phyloP scores from a whole-genome alignment of 2,113 vertebrate genomes.

The Ifrita kowaldi region DNA sequence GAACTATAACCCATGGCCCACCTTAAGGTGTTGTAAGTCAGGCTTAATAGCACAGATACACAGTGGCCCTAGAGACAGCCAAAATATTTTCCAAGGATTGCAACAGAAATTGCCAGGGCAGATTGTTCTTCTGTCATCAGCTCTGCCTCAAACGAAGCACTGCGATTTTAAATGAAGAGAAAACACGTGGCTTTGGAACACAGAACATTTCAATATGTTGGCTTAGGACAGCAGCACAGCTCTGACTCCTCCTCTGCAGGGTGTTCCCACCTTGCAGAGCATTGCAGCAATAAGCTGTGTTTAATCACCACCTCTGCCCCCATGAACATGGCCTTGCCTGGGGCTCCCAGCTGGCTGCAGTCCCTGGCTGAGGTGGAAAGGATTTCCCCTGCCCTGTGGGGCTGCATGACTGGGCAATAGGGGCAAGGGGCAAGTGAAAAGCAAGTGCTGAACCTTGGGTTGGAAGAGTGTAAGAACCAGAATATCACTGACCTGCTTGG shows the following conservation, averaged over 20 bases:
- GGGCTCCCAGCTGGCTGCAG: not conserved
- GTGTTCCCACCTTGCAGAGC: not conserved
- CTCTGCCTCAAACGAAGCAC: not conserved
- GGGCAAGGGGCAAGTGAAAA: not conserved
- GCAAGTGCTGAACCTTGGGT: not conserved
- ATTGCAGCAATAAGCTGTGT: not conserved
- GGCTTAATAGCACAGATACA: not conserved
- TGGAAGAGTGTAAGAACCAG: not conserved
- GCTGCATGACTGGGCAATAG: accelerated
- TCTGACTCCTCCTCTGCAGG: not conserved
- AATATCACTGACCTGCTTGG: not conserved
- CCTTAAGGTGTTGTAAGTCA: not conserved
- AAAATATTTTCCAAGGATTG: not conserved
- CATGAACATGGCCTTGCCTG: not conserved
- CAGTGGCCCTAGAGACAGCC: not conserved
- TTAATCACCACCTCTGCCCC: not conserved
- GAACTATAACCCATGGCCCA: not conserved
- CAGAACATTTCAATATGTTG: not conserved
- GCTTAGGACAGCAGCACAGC: not conserved
- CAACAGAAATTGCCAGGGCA: not conserved
- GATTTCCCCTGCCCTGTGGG: accelerated
- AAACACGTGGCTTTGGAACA: not conserved
- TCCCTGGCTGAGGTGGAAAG: accelerated
- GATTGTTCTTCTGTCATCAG: not conserved
- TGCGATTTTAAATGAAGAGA: not conserved